Conservation (phyloP, 2,888 invertebrate genomes). For the Azorinus chamasolen region DNA sequence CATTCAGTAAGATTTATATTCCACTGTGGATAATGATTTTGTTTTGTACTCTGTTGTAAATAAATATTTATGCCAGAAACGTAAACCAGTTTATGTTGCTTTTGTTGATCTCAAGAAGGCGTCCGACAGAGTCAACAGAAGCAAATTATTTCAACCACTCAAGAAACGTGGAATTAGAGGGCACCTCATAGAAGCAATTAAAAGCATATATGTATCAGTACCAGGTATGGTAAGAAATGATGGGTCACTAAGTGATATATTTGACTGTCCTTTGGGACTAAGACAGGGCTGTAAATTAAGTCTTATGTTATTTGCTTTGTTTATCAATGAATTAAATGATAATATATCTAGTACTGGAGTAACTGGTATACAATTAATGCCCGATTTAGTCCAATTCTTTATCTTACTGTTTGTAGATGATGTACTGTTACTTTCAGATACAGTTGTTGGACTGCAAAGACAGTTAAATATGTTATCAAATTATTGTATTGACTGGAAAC, state of each 20-base stretch:
- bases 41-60: constrained; percentile 15
- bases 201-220: background rate
- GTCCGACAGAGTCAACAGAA: constrained; percentile 15
- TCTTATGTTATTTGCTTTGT: constrained; percentile 17
- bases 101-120: constrained; percentile 27
- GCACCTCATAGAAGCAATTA: constrained; percentile 12
- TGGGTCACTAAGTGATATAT: background rate
- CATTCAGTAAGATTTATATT: constrained; percentile 15
- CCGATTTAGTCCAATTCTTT: constrained; percentile 21
- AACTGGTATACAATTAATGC: constrained; percentile 17
- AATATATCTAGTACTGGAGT: constrained; percentile 6
- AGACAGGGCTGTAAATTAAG: constrained; percentile 23
- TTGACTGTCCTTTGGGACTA: constrained; percentile 11
- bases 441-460: constrained; percentile 27
- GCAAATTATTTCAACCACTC: constrained; percentile 6
- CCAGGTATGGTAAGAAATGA: too few relatives aligned
- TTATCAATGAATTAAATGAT: constrained; percentile 24
- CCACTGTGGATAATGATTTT: constrained; percentile 27
- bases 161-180: constrained; percentile 7
- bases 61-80: constrained; percentile 13
- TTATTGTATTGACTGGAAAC: constrained; percentile 11
- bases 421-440: constrained; percentile 16
- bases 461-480: constrained; percentile 18
- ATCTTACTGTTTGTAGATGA: constrained; percentile 27
- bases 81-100: constrained; percentile 16